phyloP scores from a whole-genome alignment of 2,888 invertebrate genomes.

The Leptinotarsa juncta region DNA sequence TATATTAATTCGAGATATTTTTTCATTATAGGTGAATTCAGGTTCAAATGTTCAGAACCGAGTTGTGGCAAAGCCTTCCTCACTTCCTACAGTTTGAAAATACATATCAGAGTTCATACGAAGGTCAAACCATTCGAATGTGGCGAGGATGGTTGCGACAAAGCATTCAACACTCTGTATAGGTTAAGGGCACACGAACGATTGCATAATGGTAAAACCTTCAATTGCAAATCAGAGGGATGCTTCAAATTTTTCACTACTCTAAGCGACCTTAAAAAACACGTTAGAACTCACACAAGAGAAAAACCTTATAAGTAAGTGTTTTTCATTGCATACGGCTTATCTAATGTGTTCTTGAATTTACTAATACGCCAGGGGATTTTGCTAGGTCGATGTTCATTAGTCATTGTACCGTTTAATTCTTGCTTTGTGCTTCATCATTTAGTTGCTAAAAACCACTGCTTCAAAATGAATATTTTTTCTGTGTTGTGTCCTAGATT shows the following conservation, averaged over 20 bases:
- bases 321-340: constrained; percentile 33
- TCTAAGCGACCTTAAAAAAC: constrained; percentile 93
- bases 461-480: not conserved
- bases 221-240: constrained; percentile 86
- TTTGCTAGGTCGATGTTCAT: constrained; percentile 20
- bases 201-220: constrained; percentile 93
- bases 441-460: not conserved
- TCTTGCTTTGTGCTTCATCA: constrained; percentile 7
- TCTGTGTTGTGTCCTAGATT: too few relatives aligned
- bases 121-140: constrained; percentile 94
- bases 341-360: constrained; percentile 26
- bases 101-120: constrained; percentile 93
- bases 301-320: constrained; percentile 88
- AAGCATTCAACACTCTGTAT: constrained; percentile 95
- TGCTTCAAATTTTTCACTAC: constrained; percentile 95
- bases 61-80: constrained; percentile 93
- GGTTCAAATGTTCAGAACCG: constrained; percentile 89
- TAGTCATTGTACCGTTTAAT: not conserved
- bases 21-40: constrained; percentile 84
- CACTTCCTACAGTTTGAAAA: constrained; percentile 94
- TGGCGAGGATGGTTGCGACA: constrained; percentile 83
- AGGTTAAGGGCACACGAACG: constrained; percentile 92
- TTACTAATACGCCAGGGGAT: constrained; percentile 24
- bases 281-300: constrained; percentile 91
- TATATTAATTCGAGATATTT: constrained; percentile 10